A percentile compares a stretch with the other conserved stretches of the same genome.
phyloP scores from a whole-genome alignment of 2,797 vertebrate species.

The Anas flavirostris region DNA sequence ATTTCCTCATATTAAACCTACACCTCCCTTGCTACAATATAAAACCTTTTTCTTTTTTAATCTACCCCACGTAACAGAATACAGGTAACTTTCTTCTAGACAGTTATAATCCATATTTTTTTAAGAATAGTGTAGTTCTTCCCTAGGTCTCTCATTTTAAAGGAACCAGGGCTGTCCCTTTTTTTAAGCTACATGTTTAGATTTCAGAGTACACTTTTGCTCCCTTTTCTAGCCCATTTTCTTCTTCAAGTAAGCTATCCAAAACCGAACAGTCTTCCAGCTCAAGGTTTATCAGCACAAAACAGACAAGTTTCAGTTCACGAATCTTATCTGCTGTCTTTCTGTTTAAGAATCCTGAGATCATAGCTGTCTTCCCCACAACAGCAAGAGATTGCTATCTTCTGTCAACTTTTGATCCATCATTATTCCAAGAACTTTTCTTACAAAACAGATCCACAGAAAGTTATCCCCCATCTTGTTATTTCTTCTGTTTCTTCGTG shows the following conservation, averaged over 20 bases:
- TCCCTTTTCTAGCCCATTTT: neutral
- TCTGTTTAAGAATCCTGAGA: neutral
- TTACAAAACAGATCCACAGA: neutral
- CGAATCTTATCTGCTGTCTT: neutral
- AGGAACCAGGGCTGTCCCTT: neutral
- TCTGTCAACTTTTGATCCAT: neutral
- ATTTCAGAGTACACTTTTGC: neutral
- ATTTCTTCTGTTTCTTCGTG: neutral
- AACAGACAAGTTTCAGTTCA: neutral
- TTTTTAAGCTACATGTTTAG: neutral
- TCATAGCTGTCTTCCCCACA: neutral
- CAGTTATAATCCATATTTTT: neutral
- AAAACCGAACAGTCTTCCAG: neutral
- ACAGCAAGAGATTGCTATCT: neutral
- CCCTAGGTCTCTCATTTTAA: neutral
- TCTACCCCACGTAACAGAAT: too few relatives aligned
- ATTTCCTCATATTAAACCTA: neutral
- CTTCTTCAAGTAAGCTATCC: neutral
- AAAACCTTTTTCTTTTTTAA: neutral
- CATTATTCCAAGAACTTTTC: neutral
- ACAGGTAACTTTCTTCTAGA: neutral
- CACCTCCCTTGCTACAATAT: neutral
- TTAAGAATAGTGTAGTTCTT: neutral
- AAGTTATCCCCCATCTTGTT: neutral
- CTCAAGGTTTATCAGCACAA: neutral